Base-by-base conservation (phyloP, 1,140 invertebrate genomes). In the Papilio xuthus region DNA sequence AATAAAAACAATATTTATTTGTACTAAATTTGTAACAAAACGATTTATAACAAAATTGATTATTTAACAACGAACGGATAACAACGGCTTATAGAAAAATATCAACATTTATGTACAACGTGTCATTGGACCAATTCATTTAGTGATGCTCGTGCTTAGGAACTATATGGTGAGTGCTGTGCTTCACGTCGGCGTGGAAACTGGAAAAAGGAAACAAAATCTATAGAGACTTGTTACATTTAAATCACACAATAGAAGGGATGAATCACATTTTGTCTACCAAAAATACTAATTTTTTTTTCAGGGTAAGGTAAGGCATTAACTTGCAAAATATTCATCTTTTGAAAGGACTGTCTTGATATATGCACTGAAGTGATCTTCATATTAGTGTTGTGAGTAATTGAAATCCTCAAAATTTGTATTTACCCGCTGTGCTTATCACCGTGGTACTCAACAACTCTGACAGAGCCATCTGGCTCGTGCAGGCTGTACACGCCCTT, bases 401-500 rank as follows among this genome's bases (percentile, higher is more conserved):
- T n/a, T n/a, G n/a, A n/a, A n/a, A n/a, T 37, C 7, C 32, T 37
- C 32, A 37, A 37, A 67, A 32, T 77, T 8, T 53, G 53, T 76
- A 80, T 56, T 78, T 81, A 89, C 80, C 94, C 94, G 78, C 90
- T 94, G 78, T 94, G 90, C 69, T 94, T 89, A 82, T 95, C 95
- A 56, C 94, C 94, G 1, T 93, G 93, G 84, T 96, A 96, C 72
- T 95, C 93, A 12, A 96, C 95, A 53, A 82, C 78, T 53, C 86
- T 83, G 71, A 85, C 37, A 26, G 82, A 84, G 71, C 87, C 87
- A 70, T 89, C 88, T 28, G 86, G 89, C 84, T 85, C 82, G 63
- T 86, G 85, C 79, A 89, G 81, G 28, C 81, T 83, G 84, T 89
- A 89, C 26, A 81, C 83, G n/a, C 88, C 88, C 79, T 87, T 87